A percentile compares a stretch with the other conserved stretches of the same genome.
Conservation (phyloP, 1,140 invertebrate genomes). For the Eumeta japonica region DNA sequence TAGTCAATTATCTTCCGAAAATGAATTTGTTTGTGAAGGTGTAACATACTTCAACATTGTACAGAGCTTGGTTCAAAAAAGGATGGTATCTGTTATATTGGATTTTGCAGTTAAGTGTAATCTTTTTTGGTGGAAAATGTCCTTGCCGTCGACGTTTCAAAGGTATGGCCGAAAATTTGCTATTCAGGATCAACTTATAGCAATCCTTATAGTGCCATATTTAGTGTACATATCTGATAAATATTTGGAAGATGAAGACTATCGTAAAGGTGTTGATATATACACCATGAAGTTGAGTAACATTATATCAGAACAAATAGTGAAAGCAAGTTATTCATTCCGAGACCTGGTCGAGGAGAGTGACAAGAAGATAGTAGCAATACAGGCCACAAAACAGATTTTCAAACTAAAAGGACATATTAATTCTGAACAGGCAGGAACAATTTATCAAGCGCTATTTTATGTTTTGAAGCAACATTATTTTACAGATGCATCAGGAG, state of each 20-base stretch:
- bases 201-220: conserved; percentile 7
- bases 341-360: conserved; percentile 5
- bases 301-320: conserved; percentile 12
- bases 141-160: conserved; percentile 9
- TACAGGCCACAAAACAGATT: conserved; percentile 10
- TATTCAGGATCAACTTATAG: conserved; percentile 11
- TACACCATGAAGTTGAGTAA: conserved; percentile 8
- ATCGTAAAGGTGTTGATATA: conserved; percentile 2
- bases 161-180: conserved; percentile 12
- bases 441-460: conserved; percentile 13
- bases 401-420: conserved; percentile 11
- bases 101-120: conserved; percentile 9
- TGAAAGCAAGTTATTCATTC: conserved; percentile 7
- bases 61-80: conserved; percentile 8
- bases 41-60: conserved; percentile 10
- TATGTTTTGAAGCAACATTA: conserved; percentile 12
- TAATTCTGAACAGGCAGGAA: conserved; percentile 11
- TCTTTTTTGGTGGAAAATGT: conserved; percentile 11
- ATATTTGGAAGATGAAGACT: neutral
- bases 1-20: too few relatives aligned
- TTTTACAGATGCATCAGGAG: conserved; percentile 8
- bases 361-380: conserved; percentile 8
- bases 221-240: neutral
- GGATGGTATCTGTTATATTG: conserved; percentile 4
- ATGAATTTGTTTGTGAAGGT: neutral